Base-by-base conservation (phyloP, 2,797 vertebrate genomes). In the Hyperoplus immaculatus region DNA sequence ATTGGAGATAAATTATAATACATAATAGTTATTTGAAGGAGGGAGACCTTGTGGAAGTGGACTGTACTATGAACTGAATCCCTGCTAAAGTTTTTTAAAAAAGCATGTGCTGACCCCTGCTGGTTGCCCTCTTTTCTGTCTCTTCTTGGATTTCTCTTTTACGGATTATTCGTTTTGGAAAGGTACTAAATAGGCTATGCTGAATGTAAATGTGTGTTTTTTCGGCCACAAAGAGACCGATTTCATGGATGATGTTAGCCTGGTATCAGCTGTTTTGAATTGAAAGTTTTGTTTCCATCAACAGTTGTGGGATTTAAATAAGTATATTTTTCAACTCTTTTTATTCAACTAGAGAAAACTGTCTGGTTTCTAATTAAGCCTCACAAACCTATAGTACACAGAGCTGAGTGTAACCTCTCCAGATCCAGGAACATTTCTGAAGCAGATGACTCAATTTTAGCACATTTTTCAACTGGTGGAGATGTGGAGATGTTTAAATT, bases 41-140 rank as follows among this genome's bases (percentile, higher is more conserved):
- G 11, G 9, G 53, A 88, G 80, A 73, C 78, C 63, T 82, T 86
- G 74, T 87, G 79, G 89, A 91, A 86, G 88, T 86, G 76, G 89
- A 67, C 61, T 59, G 60, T 38, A 60, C 71, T 62, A 84, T 11
- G 29, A 29, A 58, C 29, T 54, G 58, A 43, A 3, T 8, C 18
- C 14, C 47, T 76, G 53, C 18, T 65, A 36, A 70, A 29, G 21
- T 45, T 5, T 42, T 8, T 51, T 80, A 61, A 4, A 14, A 61
- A 62, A 75, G 83, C n/a, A 36, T 56, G 36, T 89, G 84, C 87
- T 79, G 90, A 89, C 92, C 78, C 77, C 94, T 93, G 79, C 80
- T 92, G 93, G 89, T 63, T 29, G 3, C 1, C 18, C 14, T n/a
- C 14, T 53, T 64, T n/a, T 6, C 3, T 45, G 16, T 3, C 8